Percentiles rank a stretch among this genome's conserved stretches.
Evolutionary conservation across 2,888 invertebrate genomes (phyloP).

Genomic region (Aporophyla lueneburgensis): DNA sequence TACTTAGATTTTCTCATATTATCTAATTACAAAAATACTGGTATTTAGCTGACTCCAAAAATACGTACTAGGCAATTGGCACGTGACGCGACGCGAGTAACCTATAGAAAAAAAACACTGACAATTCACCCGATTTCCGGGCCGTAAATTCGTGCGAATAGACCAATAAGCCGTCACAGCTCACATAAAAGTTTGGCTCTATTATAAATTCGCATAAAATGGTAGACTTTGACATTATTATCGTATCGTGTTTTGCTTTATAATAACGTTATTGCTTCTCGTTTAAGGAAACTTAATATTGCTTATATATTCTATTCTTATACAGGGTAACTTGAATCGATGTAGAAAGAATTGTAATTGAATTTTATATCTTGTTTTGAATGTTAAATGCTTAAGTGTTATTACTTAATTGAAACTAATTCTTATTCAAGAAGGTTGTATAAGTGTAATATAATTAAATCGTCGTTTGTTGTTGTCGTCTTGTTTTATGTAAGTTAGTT

Average conservation of each 20-base stretch:
- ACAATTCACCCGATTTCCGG: too few species aligned
- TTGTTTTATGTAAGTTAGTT: slow-evolving; percentile 9
- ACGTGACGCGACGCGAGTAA: too few species aligned
- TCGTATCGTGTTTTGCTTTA: slow-evolving; percentile 37
- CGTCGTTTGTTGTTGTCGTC: not conserved
- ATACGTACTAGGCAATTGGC: too few species aligned
- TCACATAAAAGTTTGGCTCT: slow-evolving; percentile 5
- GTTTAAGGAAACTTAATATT: slow-evolving; percentile 42
- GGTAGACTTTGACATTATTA: slow-evolving; percentile 16
- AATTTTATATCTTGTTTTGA: slow-evolving; percentile 31
- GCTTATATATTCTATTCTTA: slow-evolving; percentile 48
- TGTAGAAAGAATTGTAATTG: slow-evolving; percentile 19
- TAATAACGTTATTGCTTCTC: slow-evolving; percentile 37
- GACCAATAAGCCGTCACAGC: not conserved
- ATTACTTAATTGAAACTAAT: slow-evolving; percentile 29
- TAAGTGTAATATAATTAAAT: slow-evolving; percentile 9
- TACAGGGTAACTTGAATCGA: slow-evolving; percentile 42
- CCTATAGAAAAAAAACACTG: too few species aligned
- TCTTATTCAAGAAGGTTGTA: slow-evolving; percentile 12
- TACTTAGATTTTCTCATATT: too few species aligned
- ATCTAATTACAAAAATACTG: too few species aligned
- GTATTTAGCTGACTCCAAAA: too few species aligned
- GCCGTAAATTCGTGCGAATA: too few species aligned
- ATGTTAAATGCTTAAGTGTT: slow-evolving; percentile 17
- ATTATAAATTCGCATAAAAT: slow-evolving; percentile 28